Evolutionary conservation across 2,888 invertebrate species (phyloP).

Genomic region (Cetonia aurata): DNA sequence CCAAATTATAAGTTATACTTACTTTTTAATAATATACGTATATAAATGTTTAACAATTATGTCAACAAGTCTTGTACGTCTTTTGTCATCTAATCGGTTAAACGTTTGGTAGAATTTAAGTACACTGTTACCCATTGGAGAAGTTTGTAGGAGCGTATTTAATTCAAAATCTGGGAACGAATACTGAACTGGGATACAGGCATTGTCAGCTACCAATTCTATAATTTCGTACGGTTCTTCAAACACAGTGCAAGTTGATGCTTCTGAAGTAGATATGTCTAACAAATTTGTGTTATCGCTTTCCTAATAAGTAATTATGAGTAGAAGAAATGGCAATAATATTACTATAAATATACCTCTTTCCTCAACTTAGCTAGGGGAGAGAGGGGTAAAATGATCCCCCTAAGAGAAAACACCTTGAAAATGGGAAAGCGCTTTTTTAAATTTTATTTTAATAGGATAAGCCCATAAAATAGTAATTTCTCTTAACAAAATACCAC

Average conservation of each 20-base stretch:
- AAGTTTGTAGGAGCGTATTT: constrained; percentile 12
- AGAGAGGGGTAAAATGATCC: too few species aligned
- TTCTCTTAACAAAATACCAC: too few species aligned
- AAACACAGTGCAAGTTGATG: neutral
- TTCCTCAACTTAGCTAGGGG: neutral
- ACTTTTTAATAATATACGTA: constrained; percentile 11
- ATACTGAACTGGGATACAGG: too few species aligned
- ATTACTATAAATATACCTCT: neutral
- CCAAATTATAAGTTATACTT: constrained; percentile 14
- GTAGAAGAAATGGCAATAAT: too few species aligned
- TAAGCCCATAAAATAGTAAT: too few species aligned
- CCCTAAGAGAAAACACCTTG: too few species aligned
- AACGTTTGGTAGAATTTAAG: constrained; percentile 18
- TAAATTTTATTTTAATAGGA: too few species aligned
- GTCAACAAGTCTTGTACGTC: constrained; percentile 11
- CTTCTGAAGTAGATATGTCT: too few species aligned
- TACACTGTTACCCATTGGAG: constrained; percentile 23
- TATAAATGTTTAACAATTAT: constrained; percentile 22
- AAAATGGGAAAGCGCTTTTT: too few species aligned
- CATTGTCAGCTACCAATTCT: too few species aligned
- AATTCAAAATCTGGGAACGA: constrained; percentile 25
- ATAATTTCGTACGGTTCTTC: neutral
- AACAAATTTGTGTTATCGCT: too few species aligned
- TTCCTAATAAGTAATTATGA: too few species aligned
- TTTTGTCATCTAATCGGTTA: constrained; percentile 11